A percentile compares a stretch with the other conserved stretches of the same genome.
Evolutionary conservation across 2,797 vertebrate species (phyloP).

Genomic region (Fratercula arctica): DNA sequence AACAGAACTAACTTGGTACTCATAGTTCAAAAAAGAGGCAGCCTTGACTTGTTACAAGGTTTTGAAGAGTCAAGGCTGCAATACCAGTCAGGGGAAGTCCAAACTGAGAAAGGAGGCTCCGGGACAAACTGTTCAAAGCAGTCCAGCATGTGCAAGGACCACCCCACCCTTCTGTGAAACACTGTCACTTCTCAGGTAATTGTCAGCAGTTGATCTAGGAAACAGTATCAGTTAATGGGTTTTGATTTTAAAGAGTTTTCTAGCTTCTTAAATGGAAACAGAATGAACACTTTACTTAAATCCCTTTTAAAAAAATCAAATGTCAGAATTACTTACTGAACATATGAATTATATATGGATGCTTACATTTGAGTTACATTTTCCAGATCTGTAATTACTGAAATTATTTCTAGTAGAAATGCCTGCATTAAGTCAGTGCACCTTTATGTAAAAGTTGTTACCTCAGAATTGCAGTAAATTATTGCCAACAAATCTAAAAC

Average conservation of each 20-base stretch:
- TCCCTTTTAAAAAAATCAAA: neutral
- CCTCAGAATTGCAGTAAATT: neutral
- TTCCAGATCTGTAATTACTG: neutral
- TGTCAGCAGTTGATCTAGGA: neutral
- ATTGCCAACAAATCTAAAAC: neutral
- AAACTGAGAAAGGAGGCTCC: neutral
- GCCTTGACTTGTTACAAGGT: neutral
- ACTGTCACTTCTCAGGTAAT: neutral
- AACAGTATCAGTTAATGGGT: neutral
- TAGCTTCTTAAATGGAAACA: neutral
- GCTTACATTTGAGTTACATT: neutral
- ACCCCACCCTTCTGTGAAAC: neutral
- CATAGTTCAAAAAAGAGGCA: neutral
- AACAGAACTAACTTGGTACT: neutral
- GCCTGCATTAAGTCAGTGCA: neutral
- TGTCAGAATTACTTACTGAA: neutral
- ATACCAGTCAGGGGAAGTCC: neutral
- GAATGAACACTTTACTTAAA: neutral
- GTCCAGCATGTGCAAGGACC: neutral
- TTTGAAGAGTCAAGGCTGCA: neutral
- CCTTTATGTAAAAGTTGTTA: neutral
- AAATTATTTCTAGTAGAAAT: neutral
- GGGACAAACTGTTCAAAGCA: neutral
- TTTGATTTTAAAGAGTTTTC: neutral
- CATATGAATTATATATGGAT: neutral